Percentiles rank a stretch among this genome's conserved stretches.
These are phyloP conservation scores for Mustela lutreola DNA, from an alignment of 2,113 vertebrate species.

Conservation along the genomic window DNA sequence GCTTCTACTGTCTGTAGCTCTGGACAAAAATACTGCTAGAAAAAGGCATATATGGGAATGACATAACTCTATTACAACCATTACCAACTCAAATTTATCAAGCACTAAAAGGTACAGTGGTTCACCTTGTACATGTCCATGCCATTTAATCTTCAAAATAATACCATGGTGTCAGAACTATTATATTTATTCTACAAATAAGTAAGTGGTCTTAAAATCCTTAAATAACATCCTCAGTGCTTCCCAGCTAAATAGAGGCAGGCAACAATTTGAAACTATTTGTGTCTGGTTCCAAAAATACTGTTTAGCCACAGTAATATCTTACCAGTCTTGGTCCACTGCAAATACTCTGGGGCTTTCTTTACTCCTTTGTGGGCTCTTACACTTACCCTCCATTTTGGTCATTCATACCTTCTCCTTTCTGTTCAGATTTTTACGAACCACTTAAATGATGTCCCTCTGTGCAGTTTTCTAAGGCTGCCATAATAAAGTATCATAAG, in stretches of 20 bases:
- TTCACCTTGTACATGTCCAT: not conserved
- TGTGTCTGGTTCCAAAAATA: not conserved
- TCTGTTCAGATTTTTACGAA: not conserved
- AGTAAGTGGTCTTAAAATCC: not conserved
- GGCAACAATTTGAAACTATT: not conserved
- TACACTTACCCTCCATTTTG: not conserved
- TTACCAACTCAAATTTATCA: constrained; percentile 55
- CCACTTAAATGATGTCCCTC: not conserved
- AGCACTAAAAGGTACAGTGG: constrained; percentile 31
- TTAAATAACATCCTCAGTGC: constrained; percentile 16
- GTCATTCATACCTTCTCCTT: not conserved
- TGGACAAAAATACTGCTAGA: not conserved
- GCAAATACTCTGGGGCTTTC: not conserved
- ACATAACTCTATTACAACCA: not conserved
- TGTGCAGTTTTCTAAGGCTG: not conserved
- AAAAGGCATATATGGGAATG: not conserved
- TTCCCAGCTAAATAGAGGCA: not conserved
- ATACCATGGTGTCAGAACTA: not conserved
- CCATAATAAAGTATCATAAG: not conserved
- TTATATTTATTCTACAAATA: constrained; percentile 23
- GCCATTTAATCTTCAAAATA: constrained; percentile 52
- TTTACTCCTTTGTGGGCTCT: not conserved
- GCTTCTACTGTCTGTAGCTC: not conserved
- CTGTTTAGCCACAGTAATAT: not conserved
- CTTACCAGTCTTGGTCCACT: fast-evolving